A percentile compares a stretch with the other conserved stretches of the same genome.
phyloP scores from a whole-genome alignment of 2,888 invertebrate genomes.

The Eristalis tenax region DNA sequence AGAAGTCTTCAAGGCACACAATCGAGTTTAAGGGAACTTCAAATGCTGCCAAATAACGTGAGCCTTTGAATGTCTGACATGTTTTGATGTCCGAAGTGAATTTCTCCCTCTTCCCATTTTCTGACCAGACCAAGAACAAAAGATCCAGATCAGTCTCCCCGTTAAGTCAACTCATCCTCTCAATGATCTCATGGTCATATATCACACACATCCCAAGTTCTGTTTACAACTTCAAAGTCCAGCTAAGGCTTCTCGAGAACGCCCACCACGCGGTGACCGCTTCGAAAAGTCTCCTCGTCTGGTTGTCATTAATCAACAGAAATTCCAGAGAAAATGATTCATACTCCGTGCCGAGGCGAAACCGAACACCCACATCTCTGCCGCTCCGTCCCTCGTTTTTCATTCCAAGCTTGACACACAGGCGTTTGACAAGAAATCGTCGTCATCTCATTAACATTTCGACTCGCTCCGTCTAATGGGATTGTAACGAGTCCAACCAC shows the following conservation, averaged over 20 bases:
- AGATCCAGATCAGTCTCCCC: background rate
- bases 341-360: background rate
- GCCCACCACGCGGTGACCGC: background rate
- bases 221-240: background rate
- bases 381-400: background rate
- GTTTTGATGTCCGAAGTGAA: no score
- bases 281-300: background rate
- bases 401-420: background rate
- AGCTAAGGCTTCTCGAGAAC: background rate
- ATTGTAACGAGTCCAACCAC: conserved; percentile 38
- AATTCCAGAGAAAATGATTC: conserved; percentile 25
- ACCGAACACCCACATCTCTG: background rate
- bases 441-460: conserved; percentile 52
- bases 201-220: background rate
- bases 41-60: no score
- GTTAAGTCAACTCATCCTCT: background rate
- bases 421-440: conserved; percentile 32
- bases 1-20: no score
- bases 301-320: background rate
- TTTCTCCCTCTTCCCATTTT: no score
- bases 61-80: no score
- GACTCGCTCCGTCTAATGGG: conserved; percentile 46
- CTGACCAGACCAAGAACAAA: background rate
- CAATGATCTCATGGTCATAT: background rate
- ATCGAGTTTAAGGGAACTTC: no score